These are phyloP conservation scores for Selenia dentaria DNA, from an alignment of 2,888 invertebrate genomes.

Conservation along the genomic window DNA sequence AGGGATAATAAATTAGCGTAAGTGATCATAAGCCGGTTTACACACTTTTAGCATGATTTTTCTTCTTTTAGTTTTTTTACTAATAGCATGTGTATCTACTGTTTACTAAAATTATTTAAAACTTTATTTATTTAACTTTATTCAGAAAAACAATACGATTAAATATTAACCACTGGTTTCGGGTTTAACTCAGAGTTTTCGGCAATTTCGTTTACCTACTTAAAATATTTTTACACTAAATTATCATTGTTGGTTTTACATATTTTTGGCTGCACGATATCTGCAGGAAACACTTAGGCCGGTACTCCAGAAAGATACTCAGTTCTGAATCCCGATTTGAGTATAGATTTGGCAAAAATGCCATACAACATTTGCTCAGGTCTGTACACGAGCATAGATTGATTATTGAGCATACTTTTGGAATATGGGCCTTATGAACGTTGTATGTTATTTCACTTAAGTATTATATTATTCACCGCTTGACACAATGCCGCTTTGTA, in stretches of 20 bases:
- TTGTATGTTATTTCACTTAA: neutral
- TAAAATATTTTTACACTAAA: no score
- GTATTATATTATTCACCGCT: constrained; percentile 3
- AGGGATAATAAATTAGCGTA: constrained; percentile 48
- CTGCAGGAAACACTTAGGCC: no score
- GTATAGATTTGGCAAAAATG: no score
- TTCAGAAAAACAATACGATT: neutral
- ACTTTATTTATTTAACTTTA: constrained; percentile 7
- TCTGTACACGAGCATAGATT: no score
- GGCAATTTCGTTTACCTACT: no score
- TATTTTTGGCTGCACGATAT: no score
- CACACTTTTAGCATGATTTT: constrained; percentile 53
- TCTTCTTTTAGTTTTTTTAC: constrained; percentile 40
- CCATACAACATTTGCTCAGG: no score
- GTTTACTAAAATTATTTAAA: constrained; percentile 7
- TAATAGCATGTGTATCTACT: constrained; percentile 58
- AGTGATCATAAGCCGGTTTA: constrained; percentile 80
- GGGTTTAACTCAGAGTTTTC: constrained; percentile 7
- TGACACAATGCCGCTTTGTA: constrained; percentile 7
- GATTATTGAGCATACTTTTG: no score
- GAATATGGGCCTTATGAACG: no score
- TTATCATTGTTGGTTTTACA: no score
- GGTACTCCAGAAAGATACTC: no score
- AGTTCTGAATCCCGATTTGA: no score
- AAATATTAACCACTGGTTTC: constrained; percentile 2